Base-by-base conservation (phyloP, 2,888 invertebrate species). In the Temnothorax unifasciatus region DNA sequence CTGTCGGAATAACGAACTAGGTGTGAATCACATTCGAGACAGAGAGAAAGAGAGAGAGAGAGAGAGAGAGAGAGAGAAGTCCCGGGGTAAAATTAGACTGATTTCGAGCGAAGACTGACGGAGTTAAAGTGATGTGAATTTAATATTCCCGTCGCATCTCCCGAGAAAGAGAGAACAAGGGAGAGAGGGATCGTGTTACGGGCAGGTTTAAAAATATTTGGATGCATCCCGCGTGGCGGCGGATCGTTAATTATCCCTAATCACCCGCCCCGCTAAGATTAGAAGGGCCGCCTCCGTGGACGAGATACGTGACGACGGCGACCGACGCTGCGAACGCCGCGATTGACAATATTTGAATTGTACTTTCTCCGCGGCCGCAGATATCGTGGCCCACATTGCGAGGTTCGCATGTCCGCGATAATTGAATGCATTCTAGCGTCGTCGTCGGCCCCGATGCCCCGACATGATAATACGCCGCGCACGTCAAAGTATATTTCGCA, bases 11-110 rank as follows among this genome's bases (percentile, higher is more conserved):
- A 89, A 88, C 83, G 71, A 86, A 89, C 63, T 81, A 86, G 63
- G 73, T 64, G 68, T 86, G 85, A 89, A 87, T 90, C 90, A 90
- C 75, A 71, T 82, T 59, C 11, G 57, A 77, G 44, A 82, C 8
- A 68, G 64, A 21, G 44, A 75, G 13, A 29, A 44, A 77, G 52
- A 75, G 54, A 82, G 44, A 82, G 52, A 75, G 25, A 64, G 44
- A 75, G n/a, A 29, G 57, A 77, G 44, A 82, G 8, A 73, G 64
- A 29, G 38, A 77, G 52, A 75, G 54, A 82, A 52, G 4, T 21
- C 57, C 13, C n/a, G 47, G 54, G 82, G 52, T 90, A 79, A 86
- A 86, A 76, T 84, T 83, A 82, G 82, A 83, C 41, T 29, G 44
- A 66, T 85, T 84, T 81, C 68, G 57, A 57, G 76, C 50, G 52